A percentile compares a stretch with the other conserved stretches of the same genome.
These are phyloP conservation scores for Elaphurus davidianus DNA, from an alignment of 2,113 vertebrate genomes.

Conservation along the genomic window DNA sequence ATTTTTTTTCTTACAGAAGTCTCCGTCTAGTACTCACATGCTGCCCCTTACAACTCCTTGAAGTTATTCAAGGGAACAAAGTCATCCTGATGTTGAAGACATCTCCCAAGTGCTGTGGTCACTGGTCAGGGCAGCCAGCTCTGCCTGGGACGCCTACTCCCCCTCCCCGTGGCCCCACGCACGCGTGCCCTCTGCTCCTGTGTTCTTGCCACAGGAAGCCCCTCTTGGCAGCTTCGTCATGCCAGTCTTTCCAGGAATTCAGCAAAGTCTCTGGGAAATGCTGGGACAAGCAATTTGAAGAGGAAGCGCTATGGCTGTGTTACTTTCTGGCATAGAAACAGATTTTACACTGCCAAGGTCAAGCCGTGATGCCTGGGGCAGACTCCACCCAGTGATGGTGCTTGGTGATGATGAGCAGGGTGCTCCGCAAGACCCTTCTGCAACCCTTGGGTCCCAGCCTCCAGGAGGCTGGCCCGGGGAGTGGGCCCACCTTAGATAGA, in stretches of 20 bases:
- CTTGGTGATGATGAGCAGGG: background rate
- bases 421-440: rapidly evolving
- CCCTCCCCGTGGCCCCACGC: rapidly evolving
- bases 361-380: background rate
- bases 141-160: too few species aligned
- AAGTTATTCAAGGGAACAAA: background rate
- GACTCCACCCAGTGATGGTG: background rate
- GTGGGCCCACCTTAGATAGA: background rate
- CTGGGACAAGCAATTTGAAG: background rate
- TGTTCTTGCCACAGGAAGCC: rapidly evolving
- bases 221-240: background rate
- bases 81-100: background rate
- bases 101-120: background rate
- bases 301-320: background rate
- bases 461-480: background rate
- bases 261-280: background rate
- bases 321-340: background rate
- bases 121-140: background rate
- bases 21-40: background rate
- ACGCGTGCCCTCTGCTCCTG: rapidly evolving
- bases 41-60: background rate
- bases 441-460: too few species aligned
- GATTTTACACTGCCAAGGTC: background rate
- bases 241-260: background rate
- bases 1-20: background rate